phyloP scores from a whole-genome alignment of 1,140 invertebrate species.

The Trichomalopsis sarcophagae region DNA sequence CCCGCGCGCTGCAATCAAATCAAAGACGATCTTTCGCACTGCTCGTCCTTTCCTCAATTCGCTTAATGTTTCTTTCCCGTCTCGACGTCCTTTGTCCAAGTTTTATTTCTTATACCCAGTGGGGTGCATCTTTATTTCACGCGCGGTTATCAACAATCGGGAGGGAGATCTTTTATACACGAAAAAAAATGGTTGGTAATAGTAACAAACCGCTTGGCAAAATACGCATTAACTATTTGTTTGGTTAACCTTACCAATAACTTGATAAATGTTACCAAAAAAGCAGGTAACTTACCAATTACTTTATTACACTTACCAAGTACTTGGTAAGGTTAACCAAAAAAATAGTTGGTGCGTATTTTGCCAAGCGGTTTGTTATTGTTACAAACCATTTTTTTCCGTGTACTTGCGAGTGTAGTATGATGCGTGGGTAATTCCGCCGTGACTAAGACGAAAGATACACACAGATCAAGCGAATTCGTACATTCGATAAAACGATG shows the following conservation, averaged over 20 bases:
- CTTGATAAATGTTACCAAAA: too few relatives aligned
- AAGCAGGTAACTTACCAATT: too few relatives aligned
- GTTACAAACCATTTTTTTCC: too few relatives aligned
- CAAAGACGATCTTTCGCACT: slow-evolving; percentile 48
- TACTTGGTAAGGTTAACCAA: too few relatives aligned
- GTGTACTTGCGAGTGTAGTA: neutral
- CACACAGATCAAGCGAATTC: neutral
- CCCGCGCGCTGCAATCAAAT: slow-evolving; percentile 47
- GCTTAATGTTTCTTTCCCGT: slow-evolving; percentile 33
- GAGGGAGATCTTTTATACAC: neutral
- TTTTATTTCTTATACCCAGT: neutral
- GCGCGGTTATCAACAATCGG: neutral
- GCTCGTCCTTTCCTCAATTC: slow-evolving; percentile 15
- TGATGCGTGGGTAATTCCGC: too few relatives aligned
- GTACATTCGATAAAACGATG: neutral
- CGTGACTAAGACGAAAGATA: neutral
- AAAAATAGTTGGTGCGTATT: too few relatives aligned
- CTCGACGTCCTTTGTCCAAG: neutral
- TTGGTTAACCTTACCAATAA: too few relatives aligned
- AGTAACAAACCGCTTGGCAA: too few relatives aligned
- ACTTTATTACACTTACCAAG: too few relatives aligned
- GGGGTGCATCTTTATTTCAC: neutral
- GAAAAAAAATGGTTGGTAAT: too few relatives aligned
- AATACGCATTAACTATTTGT: too few relatives aligned
- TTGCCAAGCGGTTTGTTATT: too few relatives aligned